Percentiles rank a stretch among this genome's conserved stretches.
phyloP scores from a whole-genome alignment of 2,797 vertebrate genomes.

The Gadopsis bispinosus region DNA sequence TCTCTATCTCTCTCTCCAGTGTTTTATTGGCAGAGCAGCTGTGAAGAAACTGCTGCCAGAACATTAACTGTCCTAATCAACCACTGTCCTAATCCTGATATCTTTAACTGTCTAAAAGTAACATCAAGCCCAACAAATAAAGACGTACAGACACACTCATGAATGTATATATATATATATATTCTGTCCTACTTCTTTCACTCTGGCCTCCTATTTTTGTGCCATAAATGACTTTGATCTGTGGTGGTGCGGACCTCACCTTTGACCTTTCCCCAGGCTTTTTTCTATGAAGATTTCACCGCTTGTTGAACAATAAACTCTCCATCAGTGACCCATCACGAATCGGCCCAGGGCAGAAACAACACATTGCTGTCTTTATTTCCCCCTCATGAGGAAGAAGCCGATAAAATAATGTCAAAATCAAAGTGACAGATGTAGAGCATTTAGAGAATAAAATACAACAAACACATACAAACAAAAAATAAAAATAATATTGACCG shows the following conservation, averaged over 20 bases:
- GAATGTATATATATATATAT: background rate
- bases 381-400: slow-evolving; percentile 15
- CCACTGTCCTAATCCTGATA: background rate
- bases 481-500: background rate
- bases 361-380: slow-evolving; percentile 48
- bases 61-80: background rate
- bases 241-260: slow-evolving; percentile 41
- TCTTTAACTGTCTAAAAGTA: background rate
- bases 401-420: slow-evolving; percentile 20
- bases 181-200: background rate
- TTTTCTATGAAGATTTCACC: slow-evolving; percentile 20
- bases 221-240: slow-evolving; percentile 35
- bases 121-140: background rate
- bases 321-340: slow-evolving; percentile 47
- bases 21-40: slow-evolving; percentile 33
- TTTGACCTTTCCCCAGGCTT: slow-evolving; percentile 57
- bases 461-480: background rate
- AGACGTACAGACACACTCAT: background rate
- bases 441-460: background rate
- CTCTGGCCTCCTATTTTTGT: background rate
- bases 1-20: slow-evolving; percentile 3
- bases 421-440: background rate
- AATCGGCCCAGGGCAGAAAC: slow-evolving; percentile 44
- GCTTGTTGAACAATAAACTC: slow-evolving; percentile 43
- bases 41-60: slow-evolving; percentile 29